Percentiles rank a stretch among this genome's conserved stretches.
These are phyloP conservation scores for Archips xylosteana DNA, from an alignment of 2,888 invertebrate genomes.

Conservation along the genomic window DNA sequence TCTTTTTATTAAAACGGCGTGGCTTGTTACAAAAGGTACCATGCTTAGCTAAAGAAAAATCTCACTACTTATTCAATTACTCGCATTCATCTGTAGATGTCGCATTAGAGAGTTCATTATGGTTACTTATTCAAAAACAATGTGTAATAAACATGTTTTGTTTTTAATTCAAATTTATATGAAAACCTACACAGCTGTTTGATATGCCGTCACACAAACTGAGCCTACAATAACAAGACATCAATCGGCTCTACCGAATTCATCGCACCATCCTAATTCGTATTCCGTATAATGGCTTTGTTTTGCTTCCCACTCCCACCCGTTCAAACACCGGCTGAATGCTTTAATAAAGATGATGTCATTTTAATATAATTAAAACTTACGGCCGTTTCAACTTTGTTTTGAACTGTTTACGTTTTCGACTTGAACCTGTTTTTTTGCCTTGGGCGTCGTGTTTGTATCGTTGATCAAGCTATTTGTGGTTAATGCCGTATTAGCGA, in stretches of 20 bases:
- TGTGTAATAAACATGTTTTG: background rate
- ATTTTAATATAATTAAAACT: slow-evolving; percentile 52
- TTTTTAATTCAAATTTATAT: background rate
- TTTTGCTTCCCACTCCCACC: slow-evolving; percentile 39
- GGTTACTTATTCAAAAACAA: background rate
- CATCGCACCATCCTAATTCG: slow-evolving; percentile 27
- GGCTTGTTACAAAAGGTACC: slow-evolving; percentile 18
- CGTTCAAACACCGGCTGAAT: slow-evolving; percentile 24
- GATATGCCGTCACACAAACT: slow-evolving; percentile 17
- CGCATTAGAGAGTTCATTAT: background rate
- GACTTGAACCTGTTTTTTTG: slow-evolving; percentile 58
- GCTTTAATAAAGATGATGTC: slow-evolving; percentile 62
- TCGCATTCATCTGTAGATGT: background rate
- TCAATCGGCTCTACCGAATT: slow-evolving; percentile 18
- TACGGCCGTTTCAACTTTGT: slow-evolving; percentile 46
- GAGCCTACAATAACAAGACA: slow-evolving; percentile 33
- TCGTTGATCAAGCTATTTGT: slow-evolving; percentile 49
- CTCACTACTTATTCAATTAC: background rate
- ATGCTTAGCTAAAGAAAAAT: slow-evolving; percentile 1
- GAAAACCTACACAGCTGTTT: slow-evolving; percentile 16
- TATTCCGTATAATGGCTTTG: slow-evolving; percentile 41
- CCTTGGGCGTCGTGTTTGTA: slow-evolving; percentile 51
- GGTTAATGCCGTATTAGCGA: slow-evolving; percentile 47
- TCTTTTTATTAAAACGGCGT: slow-evolving; percentile 16
- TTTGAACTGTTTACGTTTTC: slow-evolving; percentile 54